A percentile compares a stretch with the other conserved stretches of the same genome.
These are phyloP conservation scores for Catharus ustulatus DNA, from an alignment of 2,797 vertebrate species.

Conservation along the genomic window DNA sequence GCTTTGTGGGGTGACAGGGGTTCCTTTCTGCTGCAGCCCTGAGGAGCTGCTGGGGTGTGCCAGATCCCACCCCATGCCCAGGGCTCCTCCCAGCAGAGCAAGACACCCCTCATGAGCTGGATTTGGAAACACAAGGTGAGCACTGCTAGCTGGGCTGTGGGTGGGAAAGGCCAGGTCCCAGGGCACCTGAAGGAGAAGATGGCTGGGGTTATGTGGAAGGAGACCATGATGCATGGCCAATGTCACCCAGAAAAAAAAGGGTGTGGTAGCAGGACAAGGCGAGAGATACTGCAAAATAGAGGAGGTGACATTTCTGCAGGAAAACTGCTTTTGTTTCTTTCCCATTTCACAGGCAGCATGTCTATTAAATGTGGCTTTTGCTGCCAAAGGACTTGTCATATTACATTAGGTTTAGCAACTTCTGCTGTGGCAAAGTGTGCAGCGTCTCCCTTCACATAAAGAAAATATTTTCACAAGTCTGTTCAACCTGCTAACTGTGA, in stretches of 20 bases:
- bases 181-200: not conserved
- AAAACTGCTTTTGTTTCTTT: constrained; percentile 38
- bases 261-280: not conserved
- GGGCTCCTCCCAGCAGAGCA: not conserved
- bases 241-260: not conserved
- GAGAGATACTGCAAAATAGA: not conserved
- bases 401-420: constrained; percentile 75
- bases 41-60: not conserved
- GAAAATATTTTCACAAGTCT: constrained; percentile 75
- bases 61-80: not conserved
- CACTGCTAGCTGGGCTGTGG: not conserved
- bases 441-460: constrained; percentile 72
- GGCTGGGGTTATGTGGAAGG: not conserved
- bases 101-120: not conserved
- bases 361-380: constrained; percentile 71
- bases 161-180: fast-evolving
- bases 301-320: constrained; percentile 12
- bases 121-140: not conserved
- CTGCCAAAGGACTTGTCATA: constrained; percentile 74
- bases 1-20: not conserved
- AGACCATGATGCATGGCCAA: fast-evolving
- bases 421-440: constrained; percentile 71
- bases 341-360: constrained; percentile 63
- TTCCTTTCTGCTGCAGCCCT: not conserved
- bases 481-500: constrained; percentile 73